Conservation (phyloP, 2,888 invertebrate species). For the Mimas tiliae region DNA sequence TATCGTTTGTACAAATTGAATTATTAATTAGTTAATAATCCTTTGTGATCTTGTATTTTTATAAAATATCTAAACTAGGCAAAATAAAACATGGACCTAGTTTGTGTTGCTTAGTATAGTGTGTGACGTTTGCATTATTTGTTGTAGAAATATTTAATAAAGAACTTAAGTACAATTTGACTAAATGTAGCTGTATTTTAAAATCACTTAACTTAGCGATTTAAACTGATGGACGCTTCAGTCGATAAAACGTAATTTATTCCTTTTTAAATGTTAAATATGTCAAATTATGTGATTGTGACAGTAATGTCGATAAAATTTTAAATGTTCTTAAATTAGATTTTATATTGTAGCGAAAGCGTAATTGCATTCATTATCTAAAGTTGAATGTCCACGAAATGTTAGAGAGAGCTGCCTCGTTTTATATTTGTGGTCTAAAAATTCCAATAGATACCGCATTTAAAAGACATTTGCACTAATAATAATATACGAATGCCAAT, state of each 20-base stretch:
- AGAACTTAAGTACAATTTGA: background rate
- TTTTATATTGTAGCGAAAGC: background rate
- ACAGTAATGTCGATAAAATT: background rate
- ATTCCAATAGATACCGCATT: background rate
- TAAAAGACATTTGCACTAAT: background rate
- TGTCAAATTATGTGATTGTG: constrained; percentile 6
- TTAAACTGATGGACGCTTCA: background rate
- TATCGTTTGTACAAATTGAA: background rate
- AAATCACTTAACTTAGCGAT: background rate
- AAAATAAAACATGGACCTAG: too few relatives aligned
- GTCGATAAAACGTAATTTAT: background rate
- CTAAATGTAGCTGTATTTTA: background rate
- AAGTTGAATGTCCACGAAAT: constrained; percentile 17
- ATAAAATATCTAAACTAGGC: background rate
- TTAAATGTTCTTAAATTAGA: constrained; percentile 10
- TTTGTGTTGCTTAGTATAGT: background rate
- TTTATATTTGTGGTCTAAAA: background rate
- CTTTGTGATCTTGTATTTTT: background rate
- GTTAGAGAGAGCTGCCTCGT: background rate
- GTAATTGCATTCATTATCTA: constrained; percentile 2
- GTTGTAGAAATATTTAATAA: background rate
- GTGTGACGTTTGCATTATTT: background rate
- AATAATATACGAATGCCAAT: too few relatives aligned
- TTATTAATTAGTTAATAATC: too few relatives aligned
- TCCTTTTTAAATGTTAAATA: background rate